Conservation (phyloP, 92 coral and sea anemone genomes). For the Meandrina meandrites region DNA sequence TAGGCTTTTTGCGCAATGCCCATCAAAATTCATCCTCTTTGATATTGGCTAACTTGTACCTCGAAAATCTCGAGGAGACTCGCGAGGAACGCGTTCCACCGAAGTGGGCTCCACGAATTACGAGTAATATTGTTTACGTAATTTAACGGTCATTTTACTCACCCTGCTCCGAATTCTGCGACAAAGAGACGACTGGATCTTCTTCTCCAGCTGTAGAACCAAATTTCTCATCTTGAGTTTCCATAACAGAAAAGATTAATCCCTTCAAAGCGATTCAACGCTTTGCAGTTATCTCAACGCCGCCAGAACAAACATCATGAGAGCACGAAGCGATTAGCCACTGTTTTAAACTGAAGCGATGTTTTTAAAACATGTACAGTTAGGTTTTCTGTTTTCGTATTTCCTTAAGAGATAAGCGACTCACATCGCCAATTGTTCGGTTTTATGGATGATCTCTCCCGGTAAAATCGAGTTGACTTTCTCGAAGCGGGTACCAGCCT, state of each 20-base stretch:
- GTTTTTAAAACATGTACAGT: neutral
- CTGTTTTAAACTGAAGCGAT: neutral
- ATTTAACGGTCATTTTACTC: neutral
- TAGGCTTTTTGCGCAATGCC: too few relatives aligned
- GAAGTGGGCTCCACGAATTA: neutral
- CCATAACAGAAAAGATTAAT: neutral
- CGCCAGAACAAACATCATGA: neutral
- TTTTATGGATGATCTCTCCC: neutral
- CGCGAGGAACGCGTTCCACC: neutral
- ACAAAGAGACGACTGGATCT: neutral
- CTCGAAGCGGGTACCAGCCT: slow-evolving; percentile 36
- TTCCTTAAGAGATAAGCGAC: neutral
- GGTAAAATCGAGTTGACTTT: neutral
- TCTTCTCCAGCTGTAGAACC: neutral
- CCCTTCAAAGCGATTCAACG: neutral
- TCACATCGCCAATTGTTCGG: neutral
- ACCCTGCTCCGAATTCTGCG: slow-evolving; percentile 18
- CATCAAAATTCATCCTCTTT: neutral
- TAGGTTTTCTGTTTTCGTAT: neutral
- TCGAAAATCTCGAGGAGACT: neutral
- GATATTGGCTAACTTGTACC: too few relatives aligned
- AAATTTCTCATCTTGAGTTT: slow-evolving; percentile 2
- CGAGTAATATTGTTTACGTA: neutral
- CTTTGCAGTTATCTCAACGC: slow-evolving; percentile 3
- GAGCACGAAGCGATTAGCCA: neutral